Percentiles rank a stretch among this genome's conserved stretches.
Evolutionary conservation across 2,797 vertebrate genomes (phyloP).

Genomic region (Dendrocincla fuliginosa): DNA sequence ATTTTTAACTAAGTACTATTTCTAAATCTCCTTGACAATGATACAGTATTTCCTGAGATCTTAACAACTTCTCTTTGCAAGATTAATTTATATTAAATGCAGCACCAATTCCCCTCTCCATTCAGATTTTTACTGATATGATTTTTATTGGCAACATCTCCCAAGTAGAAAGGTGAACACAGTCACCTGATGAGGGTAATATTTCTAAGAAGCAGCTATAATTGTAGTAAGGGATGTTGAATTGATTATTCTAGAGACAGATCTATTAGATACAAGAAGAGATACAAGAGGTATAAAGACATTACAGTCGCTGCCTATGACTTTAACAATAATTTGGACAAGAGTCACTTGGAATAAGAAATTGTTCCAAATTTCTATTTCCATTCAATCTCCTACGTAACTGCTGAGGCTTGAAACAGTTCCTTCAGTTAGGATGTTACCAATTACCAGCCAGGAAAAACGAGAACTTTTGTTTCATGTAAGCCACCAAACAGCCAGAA

Average conservation of each 20-base stretch:
- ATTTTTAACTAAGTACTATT: neutral
- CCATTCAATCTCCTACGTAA: neutral
- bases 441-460: neutral
- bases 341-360: neutral
- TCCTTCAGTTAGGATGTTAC: neutral
- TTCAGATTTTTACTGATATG: neutral
- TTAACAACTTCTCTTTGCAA: neutral
- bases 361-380: neutral
- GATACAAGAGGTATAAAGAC: neutral
- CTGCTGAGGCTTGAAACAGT: neutral
- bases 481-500: neutral
- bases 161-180: neutral
- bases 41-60: neutral
- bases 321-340: neutral
- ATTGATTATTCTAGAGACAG: constrained; percentile 9
- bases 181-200: neutral
- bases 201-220: constrained; percentile 21
- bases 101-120: neutral
- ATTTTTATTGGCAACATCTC: neutral
- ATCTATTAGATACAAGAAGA: neutral
- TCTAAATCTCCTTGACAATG: neutral
- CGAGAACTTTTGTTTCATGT: neutral
- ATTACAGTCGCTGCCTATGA: neutral
- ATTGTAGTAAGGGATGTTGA: constrained; percentile 1
- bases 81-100: constrained; percentile 6